Conservation (phyloP, 2,113 vertebrate genomes). For the Leucosticte australis region DNA sequence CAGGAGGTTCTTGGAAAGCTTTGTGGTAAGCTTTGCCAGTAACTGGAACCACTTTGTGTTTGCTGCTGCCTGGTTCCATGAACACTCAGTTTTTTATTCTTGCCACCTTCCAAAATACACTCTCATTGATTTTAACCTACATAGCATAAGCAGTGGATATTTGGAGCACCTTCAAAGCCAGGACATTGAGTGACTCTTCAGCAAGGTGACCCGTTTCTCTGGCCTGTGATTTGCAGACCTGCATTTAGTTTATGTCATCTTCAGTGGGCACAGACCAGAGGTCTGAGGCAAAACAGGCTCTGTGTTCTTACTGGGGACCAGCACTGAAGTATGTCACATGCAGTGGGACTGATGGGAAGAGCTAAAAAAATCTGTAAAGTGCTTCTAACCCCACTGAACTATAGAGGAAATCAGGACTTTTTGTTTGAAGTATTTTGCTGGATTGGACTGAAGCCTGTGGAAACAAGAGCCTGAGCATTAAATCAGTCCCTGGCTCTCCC, state of each 20-base stretch:
- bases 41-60: not conserved
- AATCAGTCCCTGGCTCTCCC: not conserved
- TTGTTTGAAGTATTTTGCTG: not conserved
- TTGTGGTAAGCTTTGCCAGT: not conserved
- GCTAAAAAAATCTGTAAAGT: not conserved
- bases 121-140: not conserved
- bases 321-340: not conserved
- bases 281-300: not conserved
- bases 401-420: not conserved
- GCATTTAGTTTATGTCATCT: not conserved
- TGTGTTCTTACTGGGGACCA: not conserved
- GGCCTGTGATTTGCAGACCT: not conserved
- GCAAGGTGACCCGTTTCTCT: slow-evolving; percentile 25
- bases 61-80: not conserved
- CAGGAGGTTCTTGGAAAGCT: not conserved
- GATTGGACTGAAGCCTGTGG: not conserved
- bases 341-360: not conserved
- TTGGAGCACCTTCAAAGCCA: slow-evolving; percentile 8
- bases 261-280: not conserved
- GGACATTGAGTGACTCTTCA: not conserved
- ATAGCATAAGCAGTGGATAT: not conserved
- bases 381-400: not conserved
- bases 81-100: not conserved
- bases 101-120: not conserved
- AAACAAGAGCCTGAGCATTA: not conserved